Conservation (phyloP, 2,797 vertebrate genomes). For the Coccyzus lansbergi region DNA sequence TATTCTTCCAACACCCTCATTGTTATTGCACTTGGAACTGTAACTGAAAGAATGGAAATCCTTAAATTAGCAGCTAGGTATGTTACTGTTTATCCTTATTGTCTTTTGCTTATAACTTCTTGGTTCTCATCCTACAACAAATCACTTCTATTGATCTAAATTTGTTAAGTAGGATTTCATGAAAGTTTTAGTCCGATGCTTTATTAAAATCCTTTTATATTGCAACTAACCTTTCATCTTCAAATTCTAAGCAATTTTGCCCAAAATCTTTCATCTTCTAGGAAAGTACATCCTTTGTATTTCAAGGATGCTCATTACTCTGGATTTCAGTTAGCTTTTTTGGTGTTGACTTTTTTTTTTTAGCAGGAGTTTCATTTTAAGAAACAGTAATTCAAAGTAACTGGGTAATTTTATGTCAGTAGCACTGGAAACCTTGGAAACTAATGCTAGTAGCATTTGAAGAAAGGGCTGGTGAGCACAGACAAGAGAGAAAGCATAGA, state of each 20-base stretch:
- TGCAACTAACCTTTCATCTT: neutral
- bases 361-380: neutral
- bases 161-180: neutral
- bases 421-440: neutral
- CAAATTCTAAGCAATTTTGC: neutral
- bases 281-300: neutral
- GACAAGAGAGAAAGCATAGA: neutral
- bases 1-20: neutral
- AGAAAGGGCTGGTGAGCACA: neutral
- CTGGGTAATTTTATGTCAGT: neutral
- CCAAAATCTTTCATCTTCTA: neutral
- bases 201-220: neutral
- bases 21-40: neutral
- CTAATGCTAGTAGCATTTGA: neutral
- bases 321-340: neutral
- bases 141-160: neutral
- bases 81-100: neutral
- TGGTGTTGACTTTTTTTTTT: neutral
- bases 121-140: neutral
- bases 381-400: neutral
- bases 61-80: neutral
- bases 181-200: neutral
- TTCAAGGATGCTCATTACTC: neutral
- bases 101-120: neutral
- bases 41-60: neutral